phyloP scores from a whole-genome alignment of 1,140 invertebrate species.

The Eupristina koningsbergeri region DNA sequence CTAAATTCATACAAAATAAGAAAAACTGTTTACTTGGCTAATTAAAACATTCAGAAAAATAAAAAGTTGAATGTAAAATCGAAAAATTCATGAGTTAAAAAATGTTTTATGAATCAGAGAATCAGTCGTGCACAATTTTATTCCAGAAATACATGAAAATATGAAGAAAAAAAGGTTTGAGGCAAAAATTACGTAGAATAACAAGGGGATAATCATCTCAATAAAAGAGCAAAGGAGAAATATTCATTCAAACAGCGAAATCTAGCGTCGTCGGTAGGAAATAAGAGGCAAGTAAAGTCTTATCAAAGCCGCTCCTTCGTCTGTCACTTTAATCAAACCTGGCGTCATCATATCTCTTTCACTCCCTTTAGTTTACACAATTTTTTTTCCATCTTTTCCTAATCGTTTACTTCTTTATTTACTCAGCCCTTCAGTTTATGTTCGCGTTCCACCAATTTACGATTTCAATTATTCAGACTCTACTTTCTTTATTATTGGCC shows the following conservation, averaged over 20 bases:
- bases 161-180: too few species aligned
- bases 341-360: neutral
- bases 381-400: neutral
- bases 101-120: too few species aligned
- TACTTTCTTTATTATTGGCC: too few species aligned
- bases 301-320: slow-evolving; percentile 63
- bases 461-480: too few species aligned
- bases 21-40: too few species aligned
- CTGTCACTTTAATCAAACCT: slow-evolving; percentile 62
- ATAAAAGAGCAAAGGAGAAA: neutral
- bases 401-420: neutral
- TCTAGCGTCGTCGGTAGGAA: slow-evolving; percentile 1
- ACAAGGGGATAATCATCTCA: neutral
- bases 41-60: too few species aligned
- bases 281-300: slow-evolving; percentile 52
- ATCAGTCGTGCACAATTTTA: too few species aligned
- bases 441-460: neutral
- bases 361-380: slow-evolving; percentile 7
- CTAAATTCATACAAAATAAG: too few species aligned
- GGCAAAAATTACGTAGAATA: too few species aligned
- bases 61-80: too few species aligned
- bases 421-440: neutral
- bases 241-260: neutral
- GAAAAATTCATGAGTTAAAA: too few species aligned
- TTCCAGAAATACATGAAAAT: too few species aligned